Percentiles rank a stretch among this genome's conserved stretches.
Conservation (phyloP, 2,797 vertebrate genomes). For the Xiphorhynchus erythropygius region DNA sequence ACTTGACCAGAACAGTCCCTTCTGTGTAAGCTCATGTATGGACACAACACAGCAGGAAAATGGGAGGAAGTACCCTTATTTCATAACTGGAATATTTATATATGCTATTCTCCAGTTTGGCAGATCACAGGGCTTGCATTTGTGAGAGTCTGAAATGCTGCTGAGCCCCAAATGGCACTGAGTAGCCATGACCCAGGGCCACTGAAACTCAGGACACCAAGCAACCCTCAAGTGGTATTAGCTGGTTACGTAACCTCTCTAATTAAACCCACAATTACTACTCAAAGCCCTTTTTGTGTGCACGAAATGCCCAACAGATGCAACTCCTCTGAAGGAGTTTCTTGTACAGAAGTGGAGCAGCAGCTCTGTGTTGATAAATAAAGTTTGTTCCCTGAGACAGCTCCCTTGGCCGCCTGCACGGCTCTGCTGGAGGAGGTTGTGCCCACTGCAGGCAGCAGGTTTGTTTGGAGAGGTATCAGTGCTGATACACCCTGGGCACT, state of each 20-base stretch:
- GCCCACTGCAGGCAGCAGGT: background rate
- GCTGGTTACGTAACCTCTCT: background rate
- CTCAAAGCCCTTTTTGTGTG: background rate
- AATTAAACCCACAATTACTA: slow-evolving; percentile 31
- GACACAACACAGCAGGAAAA: background rate
- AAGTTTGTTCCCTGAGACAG: background rate
- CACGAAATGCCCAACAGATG: background rate
- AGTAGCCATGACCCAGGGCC: slow-evolving; percentile 1
- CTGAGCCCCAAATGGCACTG: background rate
- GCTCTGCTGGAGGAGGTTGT: background rate
- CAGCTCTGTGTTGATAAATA: background rate
- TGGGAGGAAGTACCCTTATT: background rate
- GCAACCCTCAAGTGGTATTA: background rate
- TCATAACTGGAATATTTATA: background rate
- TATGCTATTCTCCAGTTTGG: background rate
- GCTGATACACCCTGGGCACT: background rate
- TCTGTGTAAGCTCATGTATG: background rate
- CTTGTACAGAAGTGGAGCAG: background rate
- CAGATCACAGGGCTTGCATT: background rate
- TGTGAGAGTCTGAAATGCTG: background rate
- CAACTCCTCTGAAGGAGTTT: background rate
- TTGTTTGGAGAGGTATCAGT: background rate
- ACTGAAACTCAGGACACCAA: background rate
- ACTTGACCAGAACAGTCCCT: background rate
- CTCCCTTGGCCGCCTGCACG: rapidly evolving